Percentiles rank a stretch among this genome's conserved stretches.
Evolutionary conservation across 2,797 vertebrate species (phyloP).

Genomic region (Fistularia tabacaria): DNA sequence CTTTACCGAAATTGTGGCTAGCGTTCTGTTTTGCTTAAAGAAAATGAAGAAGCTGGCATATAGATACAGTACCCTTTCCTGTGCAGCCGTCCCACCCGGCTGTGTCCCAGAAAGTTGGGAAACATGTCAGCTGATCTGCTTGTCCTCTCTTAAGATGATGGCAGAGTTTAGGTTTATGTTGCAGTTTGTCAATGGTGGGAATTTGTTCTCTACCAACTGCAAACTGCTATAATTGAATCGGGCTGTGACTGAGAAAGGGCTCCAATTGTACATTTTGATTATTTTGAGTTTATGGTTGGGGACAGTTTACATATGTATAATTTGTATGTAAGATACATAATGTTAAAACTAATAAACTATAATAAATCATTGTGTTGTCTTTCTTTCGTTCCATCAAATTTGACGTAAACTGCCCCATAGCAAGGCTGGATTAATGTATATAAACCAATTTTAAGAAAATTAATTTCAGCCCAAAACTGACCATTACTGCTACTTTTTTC

Average conservation of each 20-base stretch:
- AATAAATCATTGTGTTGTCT: constrained; percentile 32
- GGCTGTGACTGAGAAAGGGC: constrained; percentile 38
- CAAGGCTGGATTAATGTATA: no score
- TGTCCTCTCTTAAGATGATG: background rate
- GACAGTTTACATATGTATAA: constrained; percentile 68
- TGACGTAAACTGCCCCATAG: background rate
- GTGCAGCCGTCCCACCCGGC: constrained; percentile 12
- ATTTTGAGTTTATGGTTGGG: constrained; percentile 14
- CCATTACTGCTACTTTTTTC: no score
- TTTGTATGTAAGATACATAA: constrained; percentile 76
- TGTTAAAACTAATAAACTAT: constrained; percentile 66
- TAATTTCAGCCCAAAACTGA: no score
- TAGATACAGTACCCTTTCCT: constrained; percentile 15
- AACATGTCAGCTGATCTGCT: constrained; percentile 13
- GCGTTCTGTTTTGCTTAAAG: constrained; percentile 23
- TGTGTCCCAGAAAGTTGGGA: constrained; percentile 19
- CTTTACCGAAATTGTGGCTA: constrained; percentile 32
- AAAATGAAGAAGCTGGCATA: constrained; percentile 10
- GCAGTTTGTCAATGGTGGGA: constrained; percentile 20
- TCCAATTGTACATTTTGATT: constrained; percentile 50
- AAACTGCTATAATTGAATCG: constrained; percentile 26
- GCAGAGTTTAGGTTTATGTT: constrained; percentile 12
- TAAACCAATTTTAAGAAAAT: no score
- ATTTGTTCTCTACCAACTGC: constrained; percentile 26
- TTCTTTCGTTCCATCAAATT: background rate